Conservation (phyloP, 2,797 vertebrate genomes). For the Danio jaintianensis region DNA sequence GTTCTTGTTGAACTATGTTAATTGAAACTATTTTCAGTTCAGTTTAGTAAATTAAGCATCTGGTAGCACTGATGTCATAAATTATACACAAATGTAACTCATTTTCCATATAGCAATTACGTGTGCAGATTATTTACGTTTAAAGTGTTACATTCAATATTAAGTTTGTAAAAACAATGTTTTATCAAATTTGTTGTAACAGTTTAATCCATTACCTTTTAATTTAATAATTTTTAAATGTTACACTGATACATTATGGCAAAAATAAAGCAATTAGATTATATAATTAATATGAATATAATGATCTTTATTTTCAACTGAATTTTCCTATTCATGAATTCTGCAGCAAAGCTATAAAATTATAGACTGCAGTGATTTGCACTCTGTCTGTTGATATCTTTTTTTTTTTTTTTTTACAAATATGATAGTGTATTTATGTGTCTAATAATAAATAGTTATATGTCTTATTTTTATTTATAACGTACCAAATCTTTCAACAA, state of each 20-base stretch:
- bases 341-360: conserved; percentile 35
- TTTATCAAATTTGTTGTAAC: not conserved
- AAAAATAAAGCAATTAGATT: not conserved
- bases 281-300: not conserved
- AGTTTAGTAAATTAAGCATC: not conserved
- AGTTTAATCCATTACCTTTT: not conserved
- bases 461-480: no score
- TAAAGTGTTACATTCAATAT: not conserved
- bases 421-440: no score
- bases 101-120: not conserved
- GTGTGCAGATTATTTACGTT: not conserved
- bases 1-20: not conserved
- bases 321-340: conserved; percentile 49
- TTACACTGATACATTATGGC: not conserved
- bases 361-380: conserved; percentile 37
- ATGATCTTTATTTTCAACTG: not conserved
- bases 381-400: conserved; percentile 15
- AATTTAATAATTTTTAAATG: not conserved
- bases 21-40: not conserved
- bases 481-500: no score
- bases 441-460: no score
- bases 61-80: not conserved
- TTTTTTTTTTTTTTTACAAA: no score
- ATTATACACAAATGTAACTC: not conserved
- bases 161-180: not conserved